Percentiles rank a stretch among this genome's conserved stretches.
These are phyloP conservation scores for Schizopygopsis malacanthus DNA, from an alignment of 2,797 vertebrate genomes.

Conservation along the genomic window DNA sequence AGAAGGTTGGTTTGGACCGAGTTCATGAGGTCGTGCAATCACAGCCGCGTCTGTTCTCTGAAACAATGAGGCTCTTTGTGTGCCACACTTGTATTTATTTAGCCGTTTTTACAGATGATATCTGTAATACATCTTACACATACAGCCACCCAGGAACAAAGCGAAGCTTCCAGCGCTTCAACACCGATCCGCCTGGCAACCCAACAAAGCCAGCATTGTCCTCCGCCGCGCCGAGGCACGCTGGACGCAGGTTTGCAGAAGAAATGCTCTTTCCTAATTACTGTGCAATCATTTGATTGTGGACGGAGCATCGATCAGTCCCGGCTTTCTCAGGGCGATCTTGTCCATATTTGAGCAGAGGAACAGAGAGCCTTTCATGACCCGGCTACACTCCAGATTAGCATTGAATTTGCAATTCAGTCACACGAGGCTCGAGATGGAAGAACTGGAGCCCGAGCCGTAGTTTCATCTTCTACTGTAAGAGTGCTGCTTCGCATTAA, in stretches of 20 bases:
- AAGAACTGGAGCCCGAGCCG: constrained; percentile 18
- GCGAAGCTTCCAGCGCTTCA: not conserved
- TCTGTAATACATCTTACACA: constrained; percentile 35
- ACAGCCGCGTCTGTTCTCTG: not conserved
- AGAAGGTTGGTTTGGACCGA: not conserved
- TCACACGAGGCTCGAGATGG: constrained; percentile 47
- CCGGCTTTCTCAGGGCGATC: constrained; percentile 34
- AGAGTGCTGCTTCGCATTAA: constrained; percentile 31
- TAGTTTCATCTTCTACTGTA: constrained; percentile 9
- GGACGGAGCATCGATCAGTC: constrained; percentile 5
- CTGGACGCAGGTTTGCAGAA: constrained; percentile 30
- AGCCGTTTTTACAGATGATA: constrained; percentile 41
- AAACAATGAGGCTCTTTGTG: constrained; percentile 25
- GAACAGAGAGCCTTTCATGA: constrained; percentile 59
- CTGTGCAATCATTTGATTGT: constrained; percentile 29
- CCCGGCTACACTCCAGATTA: constrained; percentile 38
- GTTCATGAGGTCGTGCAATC: not conserved
- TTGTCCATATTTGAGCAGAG: constrained; percentile 10
- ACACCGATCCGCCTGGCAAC: constrained; percentile 17
- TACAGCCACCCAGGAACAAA: not conserved
- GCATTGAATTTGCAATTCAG: constrained; percentile 59
- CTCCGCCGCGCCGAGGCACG: not conserved
- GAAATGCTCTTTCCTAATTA: constrained; percentile 26
- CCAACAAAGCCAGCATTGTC: constrained; percentile 50
- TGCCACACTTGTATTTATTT: constrained; percentile 24